phyloP scores from a whole-genome alignment of 2,797 vertebrate species.

The Hyperoplus lanceolatus region DNA sequence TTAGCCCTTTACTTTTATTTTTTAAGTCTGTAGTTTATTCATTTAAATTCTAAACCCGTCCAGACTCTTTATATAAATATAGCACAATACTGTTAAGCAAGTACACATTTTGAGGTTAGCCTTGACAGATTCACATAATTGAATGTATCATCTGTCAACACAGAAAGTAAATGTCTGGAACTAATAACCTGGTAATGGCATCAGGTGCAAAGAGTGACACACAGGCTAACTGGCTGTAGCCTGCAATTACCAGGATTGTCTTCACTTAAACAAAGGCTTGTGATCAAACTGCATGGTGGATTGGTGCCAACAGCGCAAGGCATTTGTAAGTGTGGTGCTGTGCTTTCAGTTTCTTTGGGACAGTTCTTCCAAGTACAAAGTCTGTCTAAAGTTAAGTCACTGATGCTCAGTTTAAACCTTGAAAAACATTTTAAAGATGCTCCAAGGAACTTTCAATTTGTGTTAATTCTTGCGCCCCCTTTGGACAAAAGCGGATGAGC shows the following conservation, averaged over 20 bases:
- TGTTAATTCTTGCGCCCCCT: too few relatives aligned
- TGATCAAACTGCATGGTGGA: background rate
- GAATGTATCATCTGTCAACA: background rate
- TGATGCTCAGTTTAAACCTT: background rate
- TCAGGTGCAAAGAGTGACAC: conserved; percentile 1
- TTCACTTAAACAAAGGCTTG: background rate
- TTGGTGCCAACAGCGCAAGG: background rate
- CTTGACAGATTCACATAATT: background rate
- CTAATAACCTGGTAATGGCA: conserved; percentile 11
- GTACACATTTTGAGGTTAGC: background rate
- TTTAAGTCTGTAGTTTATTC: background rate
- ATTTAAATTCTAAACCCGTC: background rate
- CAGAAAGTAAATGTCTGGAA: background rate
- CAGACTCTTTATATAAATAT: background rate
- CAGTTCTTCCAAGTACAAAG: background rate
- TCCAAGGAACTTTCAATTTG: too few relatives aligned
- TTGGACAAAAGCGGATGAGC: too few relatives aligned
- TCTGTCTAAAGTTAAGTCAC: background rate
- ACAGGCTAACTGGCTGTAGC: background rate
- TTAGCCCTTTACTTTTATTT: background rate
- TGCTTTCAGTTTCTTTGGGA: background rate
- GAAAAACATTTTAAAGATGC: background rate
- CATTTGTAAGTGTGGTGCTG: background rate
- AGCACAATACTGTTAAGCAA: background rate
- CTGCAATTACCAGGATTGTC: background rate